Conservation (phyloP, 2,113 vertebrate species). For the Eptesicus fuscus region DNA sequence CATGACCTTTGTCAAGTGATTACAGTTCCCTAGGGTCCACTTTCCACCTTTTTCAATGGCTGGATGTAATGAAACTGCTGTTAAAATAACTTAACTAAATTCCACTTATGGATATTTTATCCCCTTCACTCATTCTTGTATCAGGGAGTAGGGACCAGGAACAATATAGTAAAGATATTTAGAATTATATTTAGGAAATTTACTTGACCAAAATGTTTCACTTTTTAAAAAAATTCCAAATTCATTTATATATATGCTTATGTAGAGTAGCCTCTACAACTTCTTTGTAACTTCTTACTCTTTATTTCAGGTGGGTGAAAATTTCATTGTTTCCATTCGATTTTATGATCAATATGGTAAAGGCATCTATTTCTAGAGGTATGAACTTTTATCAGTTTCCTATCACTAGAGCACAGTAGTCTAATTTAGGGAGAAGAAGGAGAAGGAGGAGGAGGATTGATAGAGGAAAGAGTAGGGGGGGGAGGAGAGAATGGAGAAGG, state of each 20-base stretch:
- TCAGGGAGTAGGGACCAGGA: neutral
- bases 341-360: neutral
- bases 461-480: too few species aligned
- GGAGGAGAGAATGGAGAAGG: too few species aligned
- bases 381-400: neutral
- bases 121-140: neutral
- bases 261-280: neutral
- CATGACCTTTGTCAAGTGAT: constrained; percentile 51
- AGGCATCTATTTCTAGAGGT: neutral
- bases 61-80: constrained; percentile 53
- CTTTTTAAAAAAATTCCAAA: neutral
- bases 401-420: neutral
- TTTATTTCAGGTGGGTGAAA: neutral
- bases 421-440: neutral
- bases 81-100: constrained; percentile 59
- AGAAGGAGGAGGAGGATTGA: too few species aligned
- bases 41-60: constrained; percentile 36
- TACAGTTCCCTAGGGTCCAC: constrained; percentile 31
- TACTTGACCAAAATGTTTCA: neutral
- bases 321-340: neutral
- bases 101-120: constrained; percentile 13
- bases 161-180: neutral
- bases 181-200: constrained; percentile 6
- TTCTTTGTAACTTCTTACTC: neutral
- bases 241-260: neutral